Conservation (phyloP, 1,140 invertebrate genomes). For the Trachymyrmex septentrionalis region DNA sequence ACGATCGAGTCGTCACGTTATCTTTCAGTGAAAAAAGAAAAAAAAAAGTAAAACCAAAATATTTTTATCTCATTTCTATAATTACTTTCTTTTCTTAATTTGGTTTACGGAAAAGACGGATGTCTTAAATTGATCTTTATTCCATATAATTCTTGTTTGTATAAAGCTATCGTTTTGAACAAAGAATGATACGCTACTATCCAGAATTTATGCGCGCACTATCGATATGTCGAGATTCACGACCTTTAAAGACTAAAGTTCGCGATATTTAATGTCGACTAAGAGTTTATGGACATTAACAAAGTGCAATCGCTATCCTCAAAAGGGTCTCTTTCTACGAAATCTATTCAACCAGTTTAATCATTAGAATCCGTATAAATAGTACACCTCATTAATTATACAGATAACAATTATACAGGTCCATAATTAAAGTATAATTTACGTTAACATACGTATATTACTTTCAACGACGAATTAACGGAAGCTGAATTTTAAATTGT, state of each 20-base stretch:
- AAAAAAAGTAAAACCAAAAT: neutral
- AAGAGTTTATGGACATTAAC: conserved; percentile 78
- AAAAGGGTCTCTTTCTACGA: neutral
- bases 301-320: conserved; percentile 79
- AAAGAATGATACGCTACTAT: conserved; percentile 46
- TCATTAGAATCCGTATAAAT: neutral
- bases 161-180: conserved; percentile 11
- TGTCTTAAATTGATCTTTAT: conserved; percentile 34
- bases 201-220: conserved; percentile 53
- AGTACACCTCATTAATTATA: neutral
- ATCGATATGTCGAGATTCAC: conserved; percentile 77
- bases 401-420: neutral
- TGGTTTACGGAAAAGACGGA: conserved; percentile 3
- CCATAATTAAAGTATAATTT: neutral
- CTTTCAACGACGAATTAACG: neutral
- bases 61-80: neutral
- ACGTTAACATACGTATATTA: neutral
- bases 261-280: conserved; percentile 81
- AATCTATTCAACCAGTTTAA: neutral
- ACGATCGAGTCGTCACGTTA: neutral
- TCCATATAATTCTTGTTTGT: neutral
- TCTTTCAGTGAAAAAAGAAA: neutral
- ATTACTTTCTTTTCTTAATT: neutral
- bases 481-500: neutral
- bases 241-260: conserved; percentile 86